phyloP scores from a whole-genome alignment of 2,113 vertebrate genomes.

The Enhydra lutris region DNA sequence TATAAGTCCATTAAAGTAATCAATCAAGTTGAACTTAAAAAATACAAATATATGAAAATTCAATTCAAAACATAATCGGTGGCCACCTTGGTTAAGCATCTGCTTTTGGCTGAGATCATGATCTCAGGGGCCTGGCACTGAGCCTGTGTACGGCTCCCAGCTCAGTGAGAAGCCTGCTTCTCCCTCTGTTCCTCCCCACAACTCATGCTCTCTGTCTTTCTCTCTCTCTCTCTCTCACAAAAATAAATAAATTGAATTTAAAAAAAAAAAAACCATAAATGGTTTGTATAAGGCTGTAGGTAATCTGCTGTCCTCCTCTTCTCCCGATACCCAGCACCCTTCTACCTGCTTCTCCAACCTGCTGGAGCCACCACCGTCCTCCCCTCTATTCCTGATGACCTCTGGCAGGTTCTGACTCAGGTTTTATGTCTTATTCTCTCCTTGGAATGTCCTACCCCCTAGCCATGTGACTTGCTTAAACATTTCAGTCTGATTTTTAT shows the following conservation, averaged over 20 bases:
- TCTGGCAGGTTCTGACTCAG: not conserved
- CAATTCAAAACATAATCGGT: not conserved
- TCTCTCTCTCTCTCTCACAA: too few relatives aligned
- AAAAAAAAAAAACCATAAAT: too few relatives aligned
- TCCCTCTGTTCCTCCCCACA: too few relatives aligned
- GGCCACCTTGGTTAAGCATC: not conserved
- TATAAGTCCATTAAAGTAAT: not conserved
- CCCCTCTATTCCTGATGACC: not conserved
- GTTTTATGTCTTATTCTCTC: not conserved
- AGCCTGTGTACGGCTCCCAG: too few relatives aligned
- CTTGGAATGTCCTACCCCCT: not conserved
- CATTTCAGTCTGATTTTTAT: not conserved
- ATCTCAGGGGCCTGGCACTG: too few relatives aligned
- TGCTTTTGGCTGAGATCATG: not conserved
- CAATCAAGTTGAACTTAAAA: not conserved
- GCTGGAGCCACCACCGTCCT: fast-evolving
- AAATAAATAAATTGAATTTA: too few relatives aligned
- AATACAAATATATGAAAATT: not conserved
- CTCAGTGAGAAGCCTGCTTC: too few relatives aligned
- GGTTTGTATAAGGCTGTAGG: not conserved
- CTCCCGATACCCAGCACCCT: fast-evolving
- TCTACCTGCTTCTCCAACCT: not conserved
- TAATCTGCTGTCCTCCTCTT: not conserved
- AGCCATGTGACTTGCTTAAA: not conserved
- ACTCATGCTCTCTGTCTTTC: too few relatives aligned